Evolutionary conservation across 2,888 invertebrate species (phyloP).

Genomic region (Sesia bembeciformis): DNA sequence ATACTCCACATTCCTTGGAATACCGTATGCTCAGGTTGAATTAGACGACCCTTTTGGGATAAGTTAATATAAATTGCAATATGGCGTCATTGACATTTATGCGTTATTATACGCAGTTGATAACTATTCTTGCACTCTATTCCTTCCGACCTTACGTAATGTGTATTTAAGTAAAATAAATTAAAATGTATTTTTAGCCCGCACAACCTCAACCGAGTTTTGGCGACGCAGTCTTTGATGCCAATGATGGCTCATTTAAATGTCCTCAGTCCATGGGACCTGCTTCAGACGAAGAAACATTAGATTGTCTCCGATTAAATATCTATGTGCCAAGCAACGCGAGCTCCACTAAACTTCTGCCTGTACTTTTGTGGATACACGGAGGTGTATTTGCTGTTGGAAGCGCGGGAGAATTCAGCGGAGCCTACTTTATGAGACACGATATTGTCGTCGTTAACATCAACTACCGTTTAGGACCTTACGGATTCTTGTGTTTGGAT

Average conservation of each 20-base stretch:
- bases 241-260: background rate
- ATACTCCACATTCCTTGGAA: constrained; percentile 54
- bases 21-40: constrained; percentile 57
- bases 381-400: constrained; percentile 48
- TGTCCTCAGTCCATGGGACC: background rate
- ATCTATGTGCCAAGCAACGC: constrained; percentile 61
- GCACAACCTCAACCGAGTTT: background rate
- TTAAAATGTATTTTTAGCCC: background rate
- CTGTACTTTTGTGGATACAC: constrained; percentile 60
- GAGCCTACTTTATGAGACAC: constrained; percentile 40
- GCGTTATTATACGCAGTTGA: too few species aligned
- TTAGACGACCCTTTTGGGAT: constrained; percentile 56
- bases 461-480: constrained; percentile 60
- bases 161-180: too few species aligned
- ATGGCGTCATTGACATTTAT: too few species aligned
- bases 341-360: constrained; percentile 40
- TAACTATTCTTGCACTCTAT: too few species aligned
- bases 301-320: constrained; percentile 79
- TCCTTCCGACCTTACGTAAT: too few species aligned
- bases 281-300: constrained; percentile 17
- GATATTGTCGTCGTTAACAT: constrained; percentile 52
- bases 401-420: constrained; percentile 37
- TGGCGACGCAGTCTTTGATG: background rate
- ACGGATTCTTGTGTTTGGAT: constrained; percentile 60
- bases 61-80: constrained; percentile 21